These are phyloP conservation scores for Schizothorax lantsangensis DNA, from an alignment of 2,797 vertebrate species.

Conservation along the genomic window DNA sequence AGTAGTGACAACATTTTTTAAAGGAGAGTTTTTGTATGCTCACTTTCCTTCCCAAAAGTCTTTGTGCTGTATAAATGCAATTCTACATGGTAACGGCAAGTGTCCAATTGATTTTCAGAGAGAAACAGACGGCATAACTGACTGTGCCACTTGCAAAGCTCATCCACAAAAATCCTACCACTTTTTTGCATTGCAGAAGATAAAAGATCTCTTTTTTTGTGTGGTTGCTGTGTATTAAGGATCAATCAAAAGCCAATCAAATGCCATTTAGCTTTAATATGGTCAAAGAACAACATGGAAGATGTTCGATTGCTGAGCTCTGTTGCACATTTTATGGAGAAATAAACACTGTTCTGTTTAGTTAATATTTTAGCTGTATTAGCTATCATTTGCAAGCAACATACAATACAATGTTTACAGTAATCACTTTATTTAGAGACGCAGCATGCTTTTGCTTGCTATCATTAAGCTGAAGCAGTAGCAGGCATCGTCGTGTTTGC, in stretches of 20 bases:
- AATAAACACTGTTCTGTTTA: background rate
- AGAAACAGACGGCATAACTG: background rate
- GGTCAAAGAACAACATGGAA: background rate
- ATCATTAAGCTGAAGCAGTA: background rate
- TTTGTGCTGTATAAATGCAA: background rate
- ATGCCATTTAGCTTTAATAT: background rate
- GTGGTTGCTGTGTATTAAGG: background rate
- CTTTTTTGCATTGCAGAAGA: background rate
- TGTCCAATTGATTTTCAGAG: background rate
- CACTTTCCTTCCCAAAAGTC: background rate
- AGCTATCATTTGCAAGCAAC: constrained; percentile 1
- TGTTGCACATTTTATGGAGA: background rate
- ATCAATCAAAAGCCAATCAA: background rate
- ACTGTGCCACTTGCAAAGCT: background rate
- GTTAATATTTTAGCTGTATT: background rate
- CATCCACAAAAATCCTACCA: background rate
- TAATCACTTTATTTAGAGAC: constrained; percentile 6
- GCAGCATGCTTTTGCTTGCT: constrained; percentile 8
- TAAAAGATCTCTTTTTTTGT: background rate
- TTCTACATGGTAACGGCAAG: background rate
- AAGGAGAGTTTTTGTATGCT: background rate
- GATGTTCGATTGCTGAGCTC: background rate
- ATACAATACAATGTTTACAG: constrained; percentile 6
- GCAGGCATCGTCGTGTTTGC: background rate
- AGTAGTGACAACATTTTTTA: background rate